Conservation (phyloP, 2,797 vertebrate species). For the Sciurus carolinensis region DNA sequence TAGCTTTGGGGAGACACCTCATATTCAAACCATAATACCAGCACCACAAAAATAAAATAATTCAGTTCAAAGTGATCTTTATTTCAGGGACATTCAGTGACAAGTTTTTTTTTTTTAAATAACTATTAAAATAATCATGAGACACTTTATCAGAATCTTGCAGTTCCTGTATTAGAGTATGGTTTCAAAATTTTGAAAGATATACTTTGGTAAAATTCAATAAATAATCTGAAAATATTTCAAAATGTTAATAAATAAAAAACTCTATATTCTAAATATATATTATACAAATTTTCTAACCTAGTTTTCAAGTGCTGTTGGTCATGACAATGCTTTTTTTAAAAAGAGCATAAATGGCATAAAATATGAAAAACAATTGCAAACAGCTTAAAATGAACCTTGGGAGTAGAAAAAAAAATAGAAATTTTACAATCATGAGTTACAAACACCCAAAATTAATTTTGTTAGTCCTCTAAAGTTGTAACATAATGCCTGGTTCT, state of each 20-base stretch:
- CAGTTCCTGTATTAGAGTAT: neutral
- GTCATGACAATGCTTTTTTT: neutral
- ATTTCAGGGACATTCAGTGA: neutral
- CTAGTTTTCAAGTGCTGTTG: neutral
- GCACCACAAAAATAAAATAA: neutral
- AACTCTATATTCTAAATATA: neutral
- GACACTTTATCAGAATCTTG: neutral
- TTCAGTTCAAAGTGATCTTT: neutral
- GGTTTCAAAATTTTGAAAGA: neutral
- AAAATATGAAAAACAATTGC: neutral
- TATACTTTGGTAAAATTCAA: neutral
- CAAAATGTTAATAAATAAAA: conserved; percentile 11
- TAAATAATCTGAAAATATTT: conserved; percentile 6
- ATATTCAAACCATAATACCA: too few relatives aligned
- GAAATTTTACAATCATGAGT: neutral
- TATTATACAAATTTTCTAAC: neutral
- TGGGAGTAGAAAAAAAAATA: neutral
- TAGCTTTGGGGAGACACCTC: too few relatives aligned
- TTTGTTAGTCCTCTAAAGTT: neutral
- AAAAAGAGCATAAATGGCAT: neutral
- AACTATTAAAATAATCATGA: neutral
- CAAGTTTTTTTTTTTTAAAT: neutral
- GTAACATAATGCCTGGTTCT: neutral
- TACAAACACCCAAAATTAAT: neutral
- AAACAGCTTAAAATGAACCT: neutral